Base-by-base conservation (phyloP, 1,140 invertebrate genomes). In the Bombus soroeensis region DNA sequence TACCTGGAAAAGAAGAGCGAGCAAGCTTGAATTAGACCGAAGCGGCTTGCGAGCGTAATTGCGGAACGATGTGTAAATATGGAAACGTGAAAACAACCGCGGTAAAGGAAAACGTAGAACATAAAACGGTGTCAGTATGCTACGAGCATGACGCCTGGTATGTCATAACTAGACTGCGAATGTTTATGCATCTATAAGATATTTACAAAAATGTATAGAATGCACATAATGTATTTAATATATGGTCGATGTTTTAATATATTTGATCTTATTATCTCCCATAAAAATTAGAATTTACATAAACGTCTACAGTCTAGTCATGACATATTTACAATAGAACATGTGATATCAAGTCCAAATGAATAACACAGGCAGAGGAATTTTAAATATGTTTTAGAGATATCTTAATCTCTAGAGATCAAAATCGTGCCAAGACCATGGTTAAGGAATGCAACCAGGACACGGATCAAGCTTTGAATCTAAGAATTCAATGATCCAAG, bases 1-100 rank as follows among this genome's bases (percentile, higher is more conserved):
- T 91, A 92, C 90, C 90, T 91, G 87, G 32, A 90, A 90, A 80
- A 86, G 80, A 89, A 87, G 74, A 89, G 68, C 62, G 74, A 89
- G 72, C 53, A 82, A 37, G 74, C 66, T 90, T 86, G 86, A 91
- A 92, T 92, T 91, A 89, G 91, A 91, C 74, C 88, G 88, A 80
- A 64, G 47, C 79, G 64, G 64, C 75, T 83, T 71, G 62, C 32
- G n/a, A 28, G 47, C 32, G n/a, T 62, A 86, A 90, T 90, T 79
- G 85, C n/a, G 53, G 64, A 62, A 85, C 78, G 34, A 47, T 28
- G 39, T 47, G 64, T 64, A 47, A 68, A 13, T 64, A 18, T 18
- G 28, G 59, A 39, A 77, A 64, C 62, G 34, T 22, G 15, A n/a
- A 12, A 22, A 37, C 28, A 41, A n/a, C 8, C 5, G 6, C 39